Percentiles rank a stretch among this genome's conserved stretches.
Evolutionary conservation across 2,113 vertebrate genomes (phyloP).

Genomic region (Sphyrna mokarran): DNA sequence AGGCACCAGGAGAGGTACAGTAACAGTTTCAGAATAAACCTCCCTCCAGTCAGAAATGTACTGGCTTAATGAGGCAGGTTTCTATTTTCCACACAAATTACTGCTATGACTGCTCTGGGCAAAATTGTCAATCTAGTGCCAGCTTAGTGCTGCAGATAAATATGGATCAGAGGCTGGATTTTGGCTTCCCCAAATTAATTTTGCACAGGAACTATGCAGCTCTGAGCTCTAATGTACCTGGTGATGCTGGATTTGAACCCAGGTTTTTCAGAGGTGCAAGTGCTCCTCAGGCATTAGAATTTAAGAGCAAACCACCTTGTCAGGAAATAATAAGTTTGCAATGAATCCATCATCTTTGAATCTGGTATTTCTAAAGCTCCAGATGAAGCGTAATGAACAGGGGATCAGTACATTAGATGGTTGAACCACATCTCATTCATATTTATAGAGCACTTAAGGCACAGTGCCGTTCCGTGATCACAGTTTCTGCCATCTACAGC

Average conservation of each 20-base stretch:
- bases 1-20: not conserved
- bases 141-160: not conserved
- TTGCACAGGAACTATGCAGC: not conserved
- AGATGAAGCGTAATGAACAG: not conserved
- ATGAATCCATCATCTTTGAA: not conserved
- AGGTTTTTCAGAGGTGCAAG: not conserved
- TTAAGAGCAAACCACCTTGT: not conserved
- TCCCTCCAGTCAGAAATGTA: not conserved
- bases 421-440: not conserved
- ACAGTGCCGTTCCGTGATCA: not conserved
- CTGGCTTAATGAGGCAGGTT: not conserved
- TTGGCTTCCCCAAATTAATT: not conserved
- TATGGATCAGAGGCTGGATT: not conserved
- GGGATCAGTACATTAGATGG: not conserved
- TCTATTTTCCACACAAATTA: not conserved
- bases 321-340: not conserved
- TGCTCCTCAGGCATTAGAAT: not conserved
- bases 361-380: constrained; percentile 9
- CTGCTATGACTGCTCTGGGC: not conserved
- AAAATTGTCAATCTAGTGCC: not conserved
- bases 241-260: not conserved
- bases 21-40: not conserved
- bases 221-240: not conserved
- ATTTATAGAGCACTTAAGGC: not conserved
- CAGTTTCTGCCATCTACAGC: not conserved